Evolutionary conservation across 2,113 vertebrate genomes (phyloP), one percentile per base, ranked within the genome.

Genomic region (Poeciliopsis turrubarensis): DNA sequence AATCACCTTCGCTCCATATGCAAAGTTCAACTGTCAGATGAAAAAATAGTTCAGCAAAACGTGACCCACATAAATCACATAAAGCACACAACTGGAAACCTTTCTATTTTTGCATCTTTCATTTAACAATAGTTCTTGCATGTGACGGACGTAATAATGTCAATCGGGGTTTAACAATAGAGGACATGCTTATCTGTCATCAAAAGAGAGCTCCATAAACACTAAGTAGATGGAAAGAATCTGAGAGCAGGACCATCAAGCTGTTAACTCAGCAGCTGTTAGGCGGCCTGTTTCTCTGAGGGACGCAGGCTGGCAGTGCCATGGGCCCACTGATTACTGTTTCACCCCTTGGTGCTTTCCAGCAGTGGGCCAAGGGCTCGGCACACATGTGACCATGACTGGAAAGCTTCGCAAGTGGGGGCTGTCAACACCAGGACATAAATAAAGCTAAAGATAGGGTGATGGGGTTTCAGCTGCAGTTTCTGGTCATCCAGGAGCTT

Each of bases 371-470:
- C 25, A n/a, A 75, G 68, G 77, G 65, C 78, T 72, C 25, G 60
- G 71, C 79, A 84, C 87, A 92, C 92, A 93, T 89, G 91, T 94
- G 92, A 92, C 86, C 19, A 92, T 91, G 93, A 94, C 93, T 94
- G 94, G 94, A 93, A 94, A 93, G 92, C 91, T 89, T 73, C 90
- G 92, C 73, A 91, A 96, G 96, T 91, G 94, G 83, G 25, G 69
- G 75, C 90, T 95, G 96, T 97, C 97, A 95, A 93, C 93, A 88
- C 95, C 89, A 82, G 75, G 87, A 93, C 95, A 94, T 89, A 95
- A 97, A 97, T 97, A 97, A 96, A 96, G 91, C 93, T 91, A 94
- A 89, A 90, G 95, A 95, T 85, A 87, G 93, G 89, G 90, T 69
- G 93, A 94, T 93, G 91, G 41, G 91, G 94, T 93, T 88, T 72